phyloP scores from a whole-genome alignment of 2,888 invertebrate genomes.

The Scrobipalpa costella region DNA sequence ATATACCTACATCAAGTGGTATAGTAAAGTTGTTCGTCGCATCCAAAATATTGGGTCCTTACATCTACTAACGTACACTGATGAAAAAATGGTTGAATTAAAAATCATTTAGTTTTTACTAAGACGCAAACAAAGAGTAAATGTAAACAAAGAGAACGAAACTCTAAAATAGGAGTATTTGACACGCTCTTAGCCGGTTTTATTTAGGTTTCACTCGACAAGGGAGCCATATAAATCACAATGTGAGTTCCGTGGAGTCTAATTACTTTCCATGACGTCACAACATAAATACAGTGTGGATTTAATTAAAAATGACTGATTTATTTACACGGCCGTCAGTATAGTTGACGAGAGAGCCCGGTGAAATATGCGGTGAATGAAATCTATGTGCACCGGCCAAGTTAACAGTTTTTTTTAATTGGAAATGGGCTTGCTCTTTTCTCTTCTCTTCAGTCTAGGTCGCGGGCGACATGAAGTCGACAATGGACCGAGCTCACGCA shows the following conservation, averaged over 20 bases:
- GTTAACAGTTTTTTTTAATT: not conserved
- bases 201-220: constrained; percentile 11
- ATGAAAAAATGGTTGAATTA: too few relatives aligned
- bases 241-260: constrained; percentile 3
- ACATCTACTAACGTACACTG: too few relatives aligned
- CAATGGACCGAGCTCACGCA: too few relatives aligned
- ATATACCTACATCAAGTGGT: too few relatives aligned
- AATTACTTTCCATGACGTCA: constrained; percentile 21
- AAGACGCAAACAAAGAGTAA: too few relatives aligned
- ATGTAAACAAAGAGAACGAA: too few relatives aligned
- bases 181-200: too few relatives aligned
- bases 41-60: too few relatives aligned
- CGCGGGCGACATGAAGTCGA: too few relatives aligned
- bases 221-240: constrained; percentile 16
- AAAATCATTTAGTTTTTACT: too few relatives aligned
- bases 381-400: not conserved
- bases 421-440: not conserved
- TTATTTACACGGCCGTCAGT: constrained; percentile 10
- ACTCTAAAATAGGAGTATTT: not conserved
- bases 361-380: not conserved
- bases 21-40: too few relatives aligned
- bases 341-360: not conserved
- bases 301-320: constrained; percentile 24
- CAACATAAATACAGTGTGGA: constrained; percentile 2
- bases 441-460: too few relatives aligned